A percentile compares a stretch with the other conserved stretches of the same genome.
phyloP scores from a whole-genome alignment of 2,888 invertebrate genomes.

The Nineta flava region DNA sequence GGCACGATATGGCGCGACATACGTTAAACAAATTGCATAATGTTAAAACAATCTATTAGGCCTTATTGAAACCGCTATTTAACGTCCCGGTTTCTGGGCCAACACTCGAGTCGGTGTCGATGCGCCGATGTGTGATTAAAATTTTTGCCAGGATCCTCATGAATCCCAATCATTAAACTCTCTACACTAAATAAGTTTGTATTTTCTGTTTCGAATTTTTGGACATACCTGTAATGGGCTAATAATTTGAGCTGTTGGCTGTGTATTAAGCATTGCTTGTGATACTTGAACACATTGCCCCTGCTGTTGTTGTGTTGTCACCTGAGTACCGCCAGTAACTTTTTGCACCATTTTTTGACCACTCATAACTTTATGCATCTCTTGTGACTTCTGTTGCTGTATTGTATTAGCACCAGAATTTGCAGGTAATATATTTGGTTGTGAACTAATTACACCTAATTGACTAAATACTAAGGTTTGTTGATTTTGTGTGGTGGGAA shows the following conservation, averaged over 20 bases:
- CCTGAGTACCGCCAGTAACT: constrained; percentile 27
- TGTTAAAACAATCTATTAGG: too few species aligned
- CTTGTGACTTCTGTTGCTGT: constrained; percentile 41
- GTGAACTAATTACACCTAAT: constrained; percentile 51
- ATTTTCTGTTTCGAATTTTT: too few species aligned
- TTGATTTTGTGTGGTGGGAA: constrained; percentile 54
- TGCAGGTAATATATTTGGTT: constrained; percentile 46
- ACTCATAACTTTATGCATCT: constrained; percentile 45
- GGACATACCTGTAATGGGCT: constrained; percentile 54
- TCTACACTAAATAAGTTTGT: too few species aligned
- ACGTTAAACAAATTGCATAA: too few species aligned
- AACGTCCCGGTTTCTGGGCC: too few species aligned
- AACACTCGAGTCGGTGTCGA: too few species aligned
- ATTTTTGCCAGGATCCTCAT: too few species aligned
- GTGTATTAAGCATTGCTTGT: constrained; percentile 46
- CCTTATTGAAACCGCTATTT: too few species aligned
- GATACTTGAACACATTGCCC: constrained; percentile 59
- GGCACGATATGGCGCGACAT: too few species aligned
- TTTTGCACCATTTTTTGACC: constrained; percentile 38
- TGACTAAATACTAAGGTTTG: constrained; percentile 66
- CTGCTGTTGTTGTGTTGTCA: constrained; percentile 41
- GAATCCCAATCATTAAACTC: too few species aligned
- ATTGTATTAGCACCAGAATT: constrained; percentile 33
- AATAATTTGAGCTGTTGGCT: constrained; percentile 56
- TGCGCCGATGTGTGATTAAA: too few species aligned